These are phyloP conservation scores for Coptodon rendalli DNA, from an alignment of 2,113 vertebrate genomes.

Conservation along the genomic window DNA sequence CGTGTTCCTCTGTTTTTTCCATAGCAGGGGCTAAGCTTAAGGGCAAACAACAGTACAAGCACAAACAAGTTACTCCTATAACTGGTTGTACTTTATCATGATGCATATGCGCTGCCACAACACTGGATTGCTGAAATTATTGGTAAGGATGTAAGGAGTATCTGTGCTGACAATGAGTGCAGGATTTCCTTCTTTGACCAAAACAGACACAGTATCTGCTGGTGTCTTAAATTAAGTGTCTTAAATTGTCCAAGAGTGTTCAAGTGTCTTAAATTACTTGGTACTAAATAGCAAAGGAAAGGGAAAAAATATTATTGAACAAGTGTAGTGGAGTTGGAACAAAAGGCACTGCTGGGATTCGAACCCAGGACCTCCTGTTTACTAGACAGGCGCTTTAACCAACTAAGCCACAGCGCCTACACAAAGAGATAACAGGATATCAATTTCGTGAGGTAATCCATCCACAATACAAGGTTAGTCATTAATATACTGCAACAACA, in stretches of 20 bases:
- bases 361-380: background rate
- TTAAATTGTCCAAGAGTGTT: background rate
- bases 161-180: background rate
- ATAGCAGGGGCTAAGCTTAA: background rate
- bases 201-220: background rate
- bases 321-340: background rate
- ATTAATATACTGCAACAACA: background rate
- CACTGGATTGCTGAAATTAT: background rate
- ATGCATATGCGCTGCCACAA: background rate
- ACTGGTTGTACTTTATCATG: background rate
- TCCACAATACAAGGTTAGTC: background rate
- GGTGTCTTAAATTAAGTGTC: background rate
- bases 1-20: background rate
- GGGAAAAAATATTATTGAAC: background rate
- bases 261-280: background rate
- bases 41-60: background rate
- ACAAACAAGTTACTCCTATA: background rate
- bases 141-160: background rate
- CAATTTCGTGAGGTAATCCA: background rate
- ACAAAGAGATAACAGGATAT: rapidly evolving
- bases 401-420: background rate
- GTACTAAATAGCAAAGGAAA: background rate
- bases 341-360: background rate
- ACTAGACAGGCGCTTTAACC: background rate
- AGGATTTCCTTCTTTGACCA: background rate